phyloP scores from a whole-genome alignment of 1,140 invertebrate genomes.

The Popillia japonica region DNA sequence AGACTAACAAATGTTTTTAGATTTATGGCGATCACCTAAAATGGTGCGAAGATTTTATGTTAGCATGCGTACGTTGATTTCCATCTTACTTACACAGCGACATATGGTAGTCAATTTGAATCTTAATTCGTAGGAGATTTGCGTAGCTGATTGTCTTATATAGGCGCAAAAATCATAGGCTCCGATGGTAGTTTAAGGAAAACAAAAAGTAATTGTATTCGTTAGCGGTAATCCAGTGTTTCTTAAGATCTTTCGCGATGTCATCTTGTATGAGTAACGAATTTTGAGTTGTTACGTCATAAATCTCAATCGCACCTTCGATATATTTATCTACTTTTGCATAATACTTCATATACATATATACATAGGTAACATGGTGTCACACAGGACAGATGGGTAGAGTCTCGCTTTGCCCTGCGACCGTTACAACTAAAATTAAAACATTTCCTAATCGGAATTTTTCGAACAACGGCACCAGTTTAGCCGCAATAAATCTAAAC shows the following conservation, averaged over 20 bases:
- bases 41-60: background rate
- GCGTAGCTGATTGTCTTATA: background rate
- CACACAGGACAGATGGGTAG: background rate
- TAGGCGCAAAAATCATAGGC: background rate
- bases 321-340: too few species aligned
- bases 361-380: background rate
- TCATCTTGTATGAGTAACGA: too few species aligned
- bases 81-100: background rate
- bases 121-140: background rate
- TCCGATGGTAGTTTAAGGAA: background rate
- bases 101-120: background rate
- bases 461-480: background rate
- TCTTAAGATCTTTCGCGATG: too few species aligned
- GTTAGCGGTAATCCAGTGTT: too few species aligned
- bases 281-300: too few species aligned
- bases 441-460: background rate
- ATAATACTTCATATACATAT: background rate
- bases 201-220: background rate
- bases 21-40: slow-evolving; percentile 1
- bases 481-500: background rate
- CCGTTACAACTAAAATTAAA: background rate
- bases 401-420: background rate
- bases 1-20: slow-evolving; percentile 6
- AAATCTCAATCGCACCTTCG: too few species aligned
- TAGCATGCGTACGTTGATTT: background rate